Evolutionary conservation across 2,113 vertebrate species (phyloP).

Genomic region (Nematolebias whitei): DNA sequence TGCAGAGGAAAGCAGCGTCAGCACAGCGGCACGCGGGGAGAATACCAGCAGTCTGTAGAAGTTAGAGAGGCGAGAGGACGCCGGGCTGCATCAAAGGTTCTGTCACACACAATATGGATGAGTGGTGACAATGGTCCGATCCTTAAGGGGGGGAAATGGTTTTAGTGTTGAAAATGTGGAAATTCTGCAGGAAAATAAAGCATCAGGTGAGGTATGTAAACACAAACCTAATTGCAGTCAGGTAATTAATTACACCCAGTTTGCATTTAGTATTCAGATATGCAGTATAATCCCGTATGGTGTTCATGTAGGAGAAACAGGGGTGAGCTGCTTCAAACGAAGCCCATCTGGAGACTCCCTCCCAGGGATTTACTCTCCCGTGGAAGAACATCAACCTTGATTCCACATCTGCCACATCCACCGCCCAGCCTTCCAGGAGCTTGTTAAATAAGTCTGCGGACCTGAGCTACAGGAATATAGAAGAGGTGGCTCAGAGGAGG

Average conservation of each 20-base stretch:
- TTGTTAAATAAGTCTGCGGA: constrained; percentile 69
- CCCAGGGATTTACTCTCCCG: constrained; percentile 69
- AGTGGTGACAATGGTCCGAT: constrained; percentile 38
- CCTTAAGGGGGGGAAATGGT: too few relatives aligned
- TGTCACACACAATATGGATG: constrained; percentile 35
- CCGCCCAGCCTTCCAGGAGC: constrained; percentile 61
- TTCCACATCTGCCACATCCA: constrained; percentile 71
- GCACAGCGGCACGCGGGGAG: constrained; percentile 62
- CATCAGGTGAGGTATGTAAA: constrained; percentile 48
- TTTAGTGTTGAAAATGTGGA: not conserved
- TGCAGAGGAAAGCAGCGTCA: constrained; percentile 73
- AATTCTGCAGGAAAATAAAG: not conserved
- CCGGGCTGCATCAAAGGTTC: constrained; percentile 58
- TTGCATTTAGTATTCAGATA: constrained; percentile 69
- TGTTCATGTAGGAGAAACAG: constrained; percentile 56
- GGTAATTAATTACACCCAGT: constrained; percentile 66
- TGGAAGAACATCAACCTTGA: constrained; percentile 57
- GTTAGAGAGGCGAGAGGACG: constrained; percentile 40
- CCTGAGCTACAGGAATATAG: constrained; percentile 55
- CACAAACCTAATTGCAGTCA: constrained; percentile 40
- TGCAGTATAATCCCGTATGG: constrained; percentile 60
- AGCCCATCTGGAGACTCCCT: constrained; percentile 74
- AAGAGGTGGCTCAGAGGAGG: constrained; percentile 50
- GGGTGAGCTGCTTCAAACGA: constrained; percentile 70
- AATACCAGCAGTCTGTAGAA: constrained; percentile 57